Evolutionary conservation across 1,140 invertebrate species (phyloP).

Genomic region (Lepidurus couesii): DNA sequence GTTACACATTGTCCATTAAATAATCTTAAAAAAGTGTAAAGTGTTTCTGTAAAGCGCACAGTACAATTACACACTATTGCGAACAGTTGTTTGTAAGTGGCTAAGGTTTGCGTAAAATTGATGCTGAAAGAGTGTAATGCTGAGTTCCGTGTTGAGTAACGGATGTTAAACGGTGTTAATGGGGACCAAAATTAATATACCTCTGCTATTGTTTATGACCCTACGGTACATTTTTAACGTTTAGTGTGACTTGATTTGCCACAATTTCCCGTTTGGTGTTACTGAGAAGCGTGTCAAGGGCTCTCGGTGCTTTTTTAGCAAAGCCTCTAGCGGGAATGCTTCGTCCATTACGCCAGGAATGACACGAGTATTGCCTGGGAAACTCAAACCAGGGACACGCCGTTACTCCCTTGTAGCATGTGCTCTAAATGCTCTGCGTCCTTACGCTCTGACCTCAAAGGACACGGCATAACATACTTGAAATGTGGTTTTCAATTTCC

Average conservation of each 20-base stretch:
- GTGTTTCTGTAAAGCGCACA: too few relatives aligned
- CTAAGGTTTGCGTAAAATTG: too few relatives aligned
- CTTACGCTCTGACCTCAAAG: too few relatives aligned
- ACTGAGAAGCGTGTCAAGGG: background rate
- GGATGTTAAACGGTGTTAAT: background rate
- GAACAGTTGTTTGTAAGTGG: too few relatives aligned
- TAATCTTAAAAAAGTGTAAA: too few relatives aligned
- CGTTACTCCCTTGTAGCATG: constrained; percentile 4
- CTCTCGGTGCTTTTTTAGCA: background rate
- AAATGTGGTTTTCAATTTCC: too few relatives aligned
- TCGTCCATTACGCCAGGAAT: background rate
- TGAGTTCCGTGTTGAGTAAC: background rate
- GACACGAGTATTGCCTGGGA: constrained; percentile 12
- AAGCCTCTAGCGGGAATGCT: background rate
- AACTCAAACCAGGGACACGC: background rate
- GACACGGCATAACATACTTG: too few relatives aligned
- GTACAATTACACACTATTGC: too few relatives aligned
- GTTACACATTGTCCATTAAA: too few relatives aligned
- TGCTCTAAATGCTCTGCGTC: background rate
- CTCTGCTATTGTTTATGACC: background rate
- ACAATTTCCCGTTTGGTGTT: background rate
- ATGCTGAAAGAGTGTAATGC: too few relatives aligned
- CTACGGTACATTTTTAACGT: background rate
- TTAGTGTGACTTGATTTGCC: background rate
- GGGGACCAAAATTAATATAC: background rate